A percentile compares a stretch with the other conserved stretches of the same genome.
phyloP scores from a whole-genome alignment of 2,113 vertebrate genomes.

The Pedionomus torquatus region DNA sequence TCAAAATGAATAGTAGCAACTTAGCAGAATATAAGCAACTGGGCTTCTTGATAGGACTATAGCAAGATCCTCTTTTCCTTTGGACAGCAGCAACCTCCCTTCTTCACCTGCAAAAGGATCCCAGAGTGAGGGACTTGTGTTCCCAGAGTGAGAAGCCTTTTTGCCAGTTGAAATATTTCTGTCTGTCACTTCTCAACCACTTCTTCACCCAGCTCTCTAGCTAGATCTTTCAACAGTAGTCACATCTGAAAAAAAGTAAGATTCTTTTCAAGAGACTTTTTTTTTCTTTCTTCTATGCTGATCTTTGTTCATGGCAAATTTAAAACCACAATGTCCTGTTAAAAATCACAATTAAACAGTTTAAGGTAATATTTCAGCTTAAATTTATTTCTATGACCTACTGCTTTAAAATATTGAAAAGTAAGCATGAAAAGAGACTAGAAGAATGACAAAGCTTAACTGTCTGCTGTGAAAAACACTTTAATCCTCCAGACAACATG shows the following conservation, averaged over 20 bases:
- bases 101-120: background rate
- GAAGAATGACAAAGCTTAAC: background rate
- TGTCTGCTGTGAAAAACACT: background rate
- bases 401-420: background rate
- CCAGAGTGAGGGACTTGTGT: background rate
- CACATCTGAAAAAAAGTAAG: background rate
- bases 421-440: constrained; percentile 18
- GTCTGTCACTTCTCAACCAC: background rate
- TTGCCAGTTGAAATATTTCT: background rate
- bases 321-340: background rate
- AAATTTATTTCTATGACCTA: background rate
- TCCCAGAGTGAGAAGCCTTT: background rate
- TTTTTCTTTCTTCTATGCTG: background rate
- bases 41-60: background rate
- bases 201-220: background rate
- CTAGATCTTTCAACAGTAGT: background rate
- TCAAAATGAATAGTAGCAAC: background rate
- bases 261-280: background rate
- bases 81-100: background rate
- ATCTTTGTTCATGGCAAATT: background rate
- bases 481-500: background rate
- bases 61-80: background rate
- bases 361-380: background rate
- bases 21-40: background rate
- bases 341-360: constrained; percentile 43